Conservation (phyloP, 2,797 vertebrate species). For the Strix occidentalis region DNA sequence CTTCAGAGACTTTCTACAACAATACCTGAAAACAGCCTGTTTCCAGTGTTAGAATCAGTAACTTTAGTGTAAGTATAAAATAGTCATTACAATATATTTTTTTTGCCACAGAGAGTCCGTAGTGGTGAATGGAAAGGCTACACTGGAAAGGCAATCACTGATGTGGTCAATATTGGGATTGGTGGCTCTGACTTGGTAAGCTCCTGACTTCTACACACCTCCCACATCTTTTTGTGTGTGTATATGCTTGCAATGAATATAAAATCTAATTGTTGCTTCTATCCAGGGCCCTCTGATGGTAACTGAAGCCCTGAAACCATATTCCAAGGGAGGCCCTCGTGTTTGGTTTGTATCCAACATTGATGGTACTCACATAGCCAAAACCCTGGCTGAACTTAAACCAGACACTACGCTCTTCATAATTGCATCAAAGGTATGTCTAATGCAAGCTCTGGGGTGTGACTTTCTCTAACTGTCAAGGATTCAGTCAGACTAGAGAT, state of each 20-base stretch:
- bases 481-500: background rate
- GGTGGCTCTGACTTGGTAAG: conserved; percentile 96
- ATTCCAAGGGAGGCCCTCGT: conserved; percentile 88
- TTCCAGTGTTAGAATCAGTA: background rate
- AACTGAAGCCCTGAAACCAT: conserved; percentile 93
- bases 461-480: background rate
- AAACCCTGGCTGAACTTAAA: conserved; percentile 89
- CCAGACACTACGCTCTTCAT: conserved; percentile 93
- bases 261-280: background rate
- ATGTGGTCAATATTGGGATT: conserved; percentile 95
- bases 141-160: conserved; percentile 92
- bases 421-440: conserved; percentile 91
- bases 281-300: conserved; percentile 95
- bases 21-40: background rate
- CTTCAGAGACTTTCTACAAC: background rate
- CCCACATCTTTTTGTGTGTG: background rate
- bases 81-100: background rate
- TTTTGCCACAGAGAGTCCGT: conserved; percentile 84
- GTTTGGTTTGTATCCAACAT: conserved; percentile 99
- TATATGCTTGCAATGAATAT: background rate
- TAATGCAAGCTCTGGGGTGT: background rate
- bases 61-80: background rate
- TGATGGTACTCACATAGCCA: conserved; percentile 94
- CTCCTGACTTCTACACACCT: background rate
- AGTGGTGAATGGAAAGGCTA: conserved; percentile 95